Evolutionary conservation across 2,888 invertebrate species (phyloP).

Genomic region (Ectemnius cavifrons): DNA sequence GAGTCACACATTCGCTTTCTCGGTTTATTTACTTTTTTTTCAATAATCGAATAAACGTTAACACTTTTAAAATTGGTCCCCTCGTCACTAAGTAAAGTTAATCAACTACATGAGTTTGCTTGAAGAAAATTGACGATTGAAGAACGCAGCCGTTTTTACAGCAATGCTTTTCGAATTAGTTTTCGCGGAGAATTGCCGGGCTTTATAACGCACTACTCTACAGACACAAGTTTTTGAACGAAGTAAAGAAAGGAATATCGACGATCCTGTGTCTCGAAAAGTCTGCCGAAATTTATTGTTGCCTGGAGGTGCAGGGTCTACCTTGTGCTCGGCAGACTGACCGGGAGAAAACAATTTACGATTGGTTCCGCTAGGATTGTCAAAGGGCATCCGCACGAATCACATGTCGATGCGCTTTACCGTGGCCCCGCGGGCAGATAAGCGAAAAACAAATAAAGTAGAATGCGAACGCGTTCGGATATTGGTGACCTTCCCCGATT

Average conservation of each 20-base stretch:
- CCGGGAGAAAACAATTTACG: slow-evolving; percentile 49
- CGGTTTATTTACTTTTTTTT: neutral
- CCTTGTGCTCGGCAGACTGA: slow-evolving; percentile 10
- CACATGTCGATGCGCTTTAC: slow-evolving; percentile 42
- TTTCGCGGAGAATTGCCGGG: no score
- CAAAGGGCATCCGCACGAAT: slow-evolving; percentile 50
- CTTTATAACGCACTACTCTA: no score
- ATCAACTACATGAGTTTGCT: no score
- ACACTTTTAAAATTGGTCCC: no score
- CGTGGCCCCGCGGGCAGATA: slow-evolving; percentile 39
- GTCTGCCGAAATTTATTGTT: slow-evolving; percentile 29
- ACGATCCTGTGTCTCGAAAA: no score
- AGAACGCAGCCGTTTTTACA: no score
- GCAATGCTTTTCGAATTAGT: no score
- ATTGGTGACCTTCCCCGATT: slow-evolving; percentile 13
- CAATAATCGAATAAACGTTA: slow-evolving; percentile 10
- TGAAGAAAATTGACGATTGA: no score
- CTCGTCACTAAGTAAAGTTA: no score
- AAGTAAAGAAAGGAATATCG: no score
- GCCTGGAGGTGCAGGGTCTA: slow-evolving; percentile 22
- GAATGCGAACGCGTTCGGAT: slow-evolving; percentile 24
- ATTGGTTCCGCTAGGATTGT: slow-evolving; percentile 56
- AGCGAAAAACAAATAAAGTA: slow-evolving; percentile 43
- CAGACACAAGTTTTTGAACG: no score
- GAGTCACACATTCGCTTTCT: neutral